Evolutionary conservation across 2,113 vertebrate genomes (phyloP), one percentile per base, ranked within the genome.

Genomic region (Microcebus murinus): DNA sequence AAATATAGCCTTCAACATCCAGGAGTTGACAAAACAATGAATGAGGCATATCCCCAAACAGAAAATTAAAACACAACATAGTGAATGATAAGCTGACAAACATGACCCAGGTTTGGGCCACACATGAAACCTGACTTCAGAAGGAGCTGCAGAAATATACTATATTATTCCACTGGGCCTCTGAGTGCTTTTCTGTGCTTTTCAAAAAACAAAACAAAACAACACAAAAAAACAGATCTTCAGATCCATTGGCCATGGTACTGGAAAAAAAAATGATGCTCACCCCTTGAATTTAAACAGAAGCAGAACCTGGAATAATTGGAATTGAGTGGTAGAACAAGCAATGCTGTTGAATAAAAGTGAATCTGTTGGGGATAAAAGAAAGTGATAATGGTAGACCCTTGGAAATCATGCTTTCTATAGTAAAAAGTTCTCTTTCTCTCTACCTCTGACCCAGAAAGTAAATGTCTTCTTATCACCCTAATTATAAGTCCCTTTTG

Each of bases 391-490:
- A 65, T 4, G n/a, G 67, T 11, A 63, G 20, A 89, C 50, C 42
- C 79, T 92, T 84, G 57, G 74, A 90, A 94, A 71, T 55, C 74
- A 50, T 11, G 29, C 68, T 87, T 95, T 92, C 68, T 65, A 11
- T 70, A 39, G 67, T 15, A 48, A 67, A 85, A 88, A 7, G 1
- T 48, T 77, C 15, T 82, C 76, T 81, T 31, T 70, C 63, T 77
- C 15, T 82, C 61, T 73, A 21, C 61, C 23, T 89, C 88, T 42
- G 21, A 70, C 27, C 27, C 63, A 81, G 65, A 50, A 96, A 79
- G 7, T 25, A 93, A 93, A 48, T 36, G 31, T 27, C 39, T 84
- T 70, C 4, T 59, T 17, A 86, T 70, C 7, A 39, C 8, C 20
- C 17, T n/a, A 27, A 63, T 70, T 68, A 70, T 0, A 39, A 86